Conservation (phyloP, 2,113 vertebrate genomes). For the Triplophysa dalaica region DNA sequence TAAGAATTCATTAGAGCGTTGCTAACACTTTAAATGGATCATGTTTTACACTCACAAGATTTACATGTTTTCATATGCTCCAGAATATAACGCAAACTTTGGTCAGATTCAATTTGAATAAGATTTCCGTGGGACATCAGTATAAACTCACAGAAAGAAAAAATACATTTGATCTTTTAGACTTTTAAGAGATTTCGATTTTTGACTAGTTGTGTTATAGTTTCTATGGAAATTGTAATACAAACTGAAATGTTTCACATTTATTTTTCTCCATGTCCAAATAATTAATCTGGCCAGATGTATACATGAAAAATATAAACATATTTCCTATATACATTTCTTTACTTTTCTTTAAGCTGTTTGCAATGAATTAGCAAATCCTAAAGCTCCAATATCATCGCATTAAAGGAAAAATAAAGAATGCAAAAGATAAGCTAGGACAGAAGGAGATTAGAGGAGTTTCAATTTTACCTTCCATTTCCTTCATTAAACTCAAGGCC, state of each 20-base stretch:
- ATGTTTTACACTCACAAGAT: constrained; percentile 34
- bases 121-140: neutral
- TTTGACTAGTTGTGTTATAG: too few species aligned
- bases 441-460: constrained; percentile 18
- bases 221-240: too few species aligned
- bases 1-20: constrained; percentile 45
- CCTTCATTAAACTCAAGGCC: constrained; percentile 27
- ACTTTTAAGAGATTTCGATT: too few species aligned
- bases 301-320: too few species aligned
- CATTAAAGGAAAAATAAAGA: constrained; percentile 23
- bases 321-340: neutral
- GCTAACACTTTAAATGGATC: constrained; percentile 17
- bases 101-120: neutral
- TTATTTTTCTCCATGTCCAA: too few species aligned
- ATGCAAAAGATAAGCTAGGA: constrained; percentile 13
- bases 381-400: constrained; percentile 10
- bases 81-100: neutral
- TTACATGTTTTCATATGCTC: neutral
- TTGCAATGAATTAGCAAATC: constrained; percentile 1
- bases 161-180: too few species aligned
- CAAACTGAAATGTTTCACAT: too few species aligned
- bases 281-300: too few species aligned
- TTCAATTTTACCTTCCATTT: constrained; percentile 14
- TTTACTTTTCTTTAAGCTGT: too few species aligned
- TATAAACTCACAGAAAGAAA: too few species aligned